phyloP scores from a whole-genome alignment of 2,888 invertebrate species.

The Malacosoma neustria region DNA sequence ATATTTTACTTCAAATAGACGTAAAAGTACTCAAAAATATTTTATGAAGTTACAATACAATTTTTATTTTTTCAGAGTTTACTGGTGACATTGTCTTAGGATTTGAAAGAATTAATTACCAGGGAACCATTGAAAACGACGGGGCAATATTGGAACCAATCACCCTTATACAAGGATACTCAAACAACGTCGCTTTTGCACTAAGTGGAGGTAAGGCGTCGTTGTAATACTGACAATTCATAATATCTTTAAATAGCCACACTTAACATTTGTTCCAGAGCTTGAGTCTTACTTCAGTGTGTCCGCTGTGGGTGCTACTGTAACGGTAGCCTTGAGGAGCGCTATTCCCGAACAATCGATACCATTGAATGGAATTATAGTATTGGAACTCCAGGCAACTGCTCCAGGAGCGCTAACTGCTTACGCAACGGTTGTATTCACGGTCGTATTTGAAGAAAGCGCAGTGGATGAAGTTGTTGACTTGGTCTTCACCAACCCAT shows the following conservation, averaged over 20 bases:
- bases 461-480: background rate
- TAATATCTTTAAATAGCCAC: background rate
- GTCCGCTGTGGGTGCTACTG: background rate
- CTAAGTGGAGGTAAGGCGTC: constrained; percentile 20
- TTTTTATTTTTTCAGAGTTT: constrained; percentile 4
- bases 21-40: no score
- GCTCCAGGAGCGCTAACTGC: background rate
- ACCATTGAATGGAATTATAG: background rate
- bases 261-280: background rate
- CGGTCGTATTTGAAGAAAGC: background rate
- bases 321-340: background rate
- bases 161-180: constrained; percentile 22
- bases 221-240: no score
- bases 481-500: background rate
- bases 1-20: no score
- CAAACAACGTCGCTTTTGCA: constrained; percentile 18
- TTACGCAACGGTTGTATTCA: background rate
- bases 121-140: constrained; percentile 18
- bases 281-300: background rate
- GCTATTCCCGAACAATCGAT: background rate
- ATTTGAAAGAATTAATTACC: constrained; percentile 21
- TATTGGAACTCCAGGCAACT: background rate
- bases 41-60: no score
- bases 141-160: constrained; percentile 15
- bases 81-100: constrained; percentile 14